A percentile compares a stretch with the other conserved stretches of the same genome.
Conservation (phyloP, 2,113 vertebrate species). For the Ceuthmochares aereus region DNA sequence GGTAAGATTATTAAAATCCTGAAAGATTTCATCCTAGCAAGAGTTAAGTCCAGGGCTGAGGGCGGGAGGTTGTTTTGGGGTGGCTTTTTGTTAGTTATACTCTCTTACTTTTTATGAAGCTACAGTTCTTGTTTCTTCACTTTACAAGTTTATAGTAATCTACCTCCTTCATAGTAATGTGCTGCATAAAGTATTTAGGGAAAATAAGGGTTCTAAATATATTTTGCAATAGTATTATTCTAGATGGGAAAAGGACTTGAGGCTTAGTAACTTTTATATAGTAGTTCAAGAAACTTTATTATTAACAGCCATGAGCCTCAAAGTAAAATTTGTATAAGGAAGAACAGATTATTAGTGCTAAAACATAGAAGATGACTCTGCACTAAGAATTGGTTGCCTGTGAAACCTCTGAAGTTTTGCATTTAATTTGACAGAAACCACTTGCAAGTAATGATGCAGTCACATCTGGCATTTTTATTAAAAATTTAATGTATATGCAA, state of each 20-base stretch:
- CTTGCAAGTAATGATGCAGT: constrained; percentile 7
- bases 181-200: background rate
- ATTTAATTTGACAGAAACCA: background rate
- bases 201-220: background rate
- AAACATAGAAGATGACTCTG: background rate
- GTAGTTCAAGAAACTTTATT: constrained; percentile 25
- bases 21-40: background rate
- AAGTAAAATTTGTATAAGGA: constrained; percentile 45
- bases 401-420: constrained; percentile 9
- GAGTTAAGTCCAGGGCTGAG: background rate
- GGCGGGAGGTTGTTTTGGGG: accelerated
- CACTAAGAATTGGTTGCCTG: background rate
- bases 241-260: background rate
- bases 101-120: background rate
- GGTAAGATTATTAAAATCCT: constrained; percentile 74
- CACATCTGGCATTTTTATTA: constrained; percentile 43
- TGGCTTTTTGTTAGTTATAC: background rate
- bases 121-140: background rate
- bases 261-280: background rate
- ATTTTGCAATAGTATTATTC: background rate
- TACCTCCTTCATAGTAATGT: background rate
- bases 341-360: background rate
- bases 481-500: constrained; percentile 64
- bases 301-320: constrained; percentile 14
- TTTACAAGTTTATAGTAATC: background rate